Conservation (phyloP, 2,797 vertebrate species). For the Xyrichtys novacula region DNA sequence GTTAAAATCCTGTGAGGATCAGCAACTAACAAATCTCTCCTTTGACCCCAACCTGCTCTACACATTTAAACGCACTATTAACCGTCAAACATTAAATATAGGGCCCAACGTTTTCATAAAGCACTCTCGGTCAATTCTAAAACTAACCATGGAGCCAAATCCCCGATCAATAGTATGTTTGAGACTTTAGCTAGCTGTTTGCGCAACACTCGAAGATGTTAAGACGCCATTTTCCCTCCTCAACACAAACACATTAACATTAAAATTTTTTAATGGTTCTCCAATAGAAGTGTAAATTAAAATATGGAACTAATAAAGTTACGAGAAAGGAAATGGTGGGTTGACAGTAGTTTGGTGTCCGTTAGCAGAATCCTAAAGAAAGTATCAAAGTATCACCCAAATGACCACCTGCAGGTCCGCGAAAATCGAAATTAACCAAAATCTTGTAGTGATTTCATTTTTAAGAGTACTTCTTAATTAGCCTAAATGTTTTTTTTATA, state of each 20-base stretch:
- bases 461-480: conserved; percentile 64
- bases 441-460: conserved; percentile 41
- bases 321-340: not conserved
- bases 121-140: no score
- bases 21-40: no score
- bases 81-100: no score
- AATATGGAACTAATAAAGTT: no score
- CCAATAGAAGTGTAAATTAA: not conserved
- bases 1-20: not conserved
- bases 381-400: not conserved
- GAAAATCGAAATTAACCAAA: conserved; percentile 25
- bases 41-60: no score
- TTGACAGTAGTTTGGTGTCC: not conserved
- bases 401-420: conserved; percentile 36
- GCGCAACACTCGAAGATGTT: no score
- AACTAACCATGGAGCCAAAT: no score
- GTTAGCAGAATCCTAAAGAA: not conserved
- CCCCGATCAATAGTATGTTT: no score
- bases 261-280: not conserved
- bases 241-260: not conserved
- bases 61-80: no score
- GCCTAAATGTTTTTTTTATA: conserved; percentile 60
- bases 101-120: no score
- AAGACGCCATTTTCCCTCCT: no score
- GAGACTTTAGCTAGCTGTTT: no score